Evolutionary conservation across 2,888 invertebrate genomes (phyloP).

Genomic region (Papilio gigon): DNA sequence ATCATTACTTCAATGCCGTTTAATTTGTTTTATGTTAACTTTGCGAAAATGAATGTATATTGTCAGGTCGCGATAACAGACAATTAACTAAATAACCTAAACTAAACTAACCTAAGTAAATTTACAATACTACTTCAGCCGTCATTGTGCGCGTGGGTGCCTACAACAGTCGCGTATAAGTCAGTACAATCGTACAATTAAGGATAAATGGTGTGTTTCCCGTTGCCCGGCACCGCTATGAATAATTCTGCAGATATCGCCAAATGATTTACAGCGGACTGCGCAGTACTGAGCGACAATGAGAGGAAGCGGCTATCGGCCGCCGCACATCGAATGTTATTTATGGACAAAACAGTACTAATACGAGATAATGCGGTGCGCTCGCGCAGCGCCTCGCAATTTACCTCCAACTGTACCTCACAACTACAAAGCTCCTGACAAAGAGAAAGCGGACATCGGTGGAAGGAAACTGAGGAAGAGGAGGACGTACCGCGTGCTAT

Average conservation of each 20-base stretch:
- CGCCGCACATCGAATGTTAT: conserved; percentile 12
- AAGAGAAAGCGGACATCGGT: no score
- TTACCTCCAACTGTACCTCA: background rate
- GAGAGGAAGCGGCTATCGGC: conserved; percentile 38
- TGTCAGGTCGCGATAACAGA: no score
- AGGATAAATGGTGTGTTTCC: conserved; percentile 30
- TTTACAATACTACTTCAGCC: no score
- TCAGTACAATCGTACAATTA: background rate
- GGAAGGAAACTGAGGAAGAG: no score
- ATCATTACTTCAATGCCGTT: no score
- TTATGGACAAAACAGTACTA: conserved; percentile 8
- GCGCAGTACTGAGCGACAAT: conserved; percentile 19
- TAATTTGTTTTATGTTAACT: no score
- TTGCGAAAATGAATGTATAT: no score
- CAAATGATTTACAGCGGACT: conserved; percentile 32
- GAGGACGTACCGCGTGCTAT: no score
- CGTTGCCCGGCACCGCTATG: conserved; percentile 23
- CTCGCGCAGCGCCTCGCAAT: background rate
- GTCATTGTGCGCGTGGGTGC: background rate
- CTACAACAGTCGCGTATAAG: background rate
- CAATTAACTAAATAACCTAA: no score
- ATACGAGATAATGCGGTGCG: conserved; percentile 3
- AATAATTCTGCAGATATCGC: conserved; percentile 38
- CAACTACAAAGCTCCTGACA: background rate
- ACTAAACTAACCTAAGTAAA: background rate